Conservation (phyloP, 2,888 invertebrate genomes). For the Drosophila monieri region DNA sequence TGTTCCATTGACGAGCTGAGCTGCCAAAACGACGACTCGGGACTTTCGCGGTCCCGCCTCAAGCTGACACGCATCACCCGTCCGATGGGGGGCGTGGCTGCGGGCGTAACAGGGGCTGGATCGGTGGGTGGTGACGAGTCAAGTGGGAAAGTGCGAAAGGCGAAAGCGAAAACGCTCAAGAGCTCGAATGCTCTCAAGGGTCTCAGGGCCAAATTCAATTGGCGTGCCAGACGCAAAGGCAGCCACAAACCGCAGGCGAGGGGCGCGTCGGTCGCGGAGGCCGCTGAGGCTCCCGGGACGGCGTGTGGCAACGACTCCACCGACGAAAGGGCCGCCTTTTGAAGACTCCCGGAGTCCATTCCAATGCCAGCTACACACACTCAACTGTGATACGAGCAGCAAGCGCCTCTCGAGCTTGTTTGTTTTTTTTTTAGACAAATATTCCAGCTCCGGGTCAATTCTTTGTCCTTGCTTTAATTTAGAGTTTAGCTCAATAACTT, state of each 20-base stretch:
- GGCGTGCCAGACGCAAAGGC: conserved; percentile 63
- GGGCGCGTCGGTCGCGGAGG: conserved; percentile 5
- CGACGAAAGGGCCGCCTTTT: conserved; percentile 51
- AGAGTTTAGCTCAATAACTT: conserved; percentile 34
- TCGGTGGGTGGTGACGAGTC: conserved; percentile 9
- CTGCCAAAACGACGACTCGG: conserved; percentile 51
- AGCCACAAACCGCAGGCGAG: conserved; percentile 42
- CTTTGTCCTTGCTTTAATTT: conserved; percentile 41
- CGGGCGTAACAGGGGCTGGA: neutral
- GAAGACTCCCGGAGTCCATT: conserved; percentile 39
- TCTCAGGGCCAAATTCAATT: conserved; percentile 65
- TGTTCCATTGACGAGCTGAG: conserved; percentile 70
- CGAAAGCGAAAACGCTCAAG: conserved; percentile 55
- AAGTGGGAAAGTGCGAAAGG: conserved; percentile 70
- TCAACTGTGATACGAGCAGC: conserved; percentile 72
- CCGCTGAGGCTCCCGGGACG: neutral
- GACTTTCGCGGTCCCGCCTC: conserved; percentile 56
- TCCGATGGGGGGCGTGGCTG: conserved; percentile 20
- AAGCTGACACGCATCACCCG: conserved; percentile 76
- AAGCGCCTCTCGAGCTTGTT: conserved; percentile 49
- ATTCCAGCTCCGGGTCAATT: conserved; percentile 67
- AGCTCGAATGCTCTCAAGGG: conserved; percentile 56
- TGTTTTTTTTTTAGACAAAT: conserved; percentile 47
- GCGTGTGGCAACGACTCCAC: conserved; percentile 5
- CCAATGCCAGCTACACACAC: conserved; percentile 46